Evolutionary conservation across 1,140 invertebrate species (phyloP), one percentile per base, ranked within the genome.

Genomic region (Belonocnema kinseyi): DNA sequence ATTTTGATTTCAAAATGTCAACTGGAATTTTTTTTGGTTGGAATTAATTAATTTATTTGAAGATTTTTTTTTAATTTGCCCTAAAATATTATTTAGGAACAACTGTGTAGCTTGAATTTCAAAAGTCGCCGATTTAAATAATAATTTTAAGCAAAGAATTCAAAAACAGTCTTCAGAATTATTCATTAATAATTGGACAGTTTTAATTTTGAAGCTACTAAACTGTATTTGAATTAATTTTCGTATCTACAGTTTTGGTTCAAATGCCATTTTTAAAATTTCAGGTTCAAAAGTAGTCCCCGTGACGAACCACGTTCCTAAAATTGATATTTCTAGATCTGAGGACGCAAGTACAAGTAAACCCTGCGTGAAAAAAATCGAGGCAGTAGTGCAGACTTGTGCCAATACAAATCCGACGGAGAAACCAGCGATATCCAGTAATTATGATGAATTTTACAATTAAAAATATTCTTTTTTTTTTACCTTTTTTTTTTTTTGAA

Each of bases 261-360:
- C 17, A 72, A 72, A 61, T 70, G 5, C 51, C 17, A 52, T 8
- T 53, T 13, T 51, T 11, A 16, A 79, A 21, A n/a, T 81, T 84
- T 46, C 51, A 87, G 86, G 71, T 73, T 73, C 76, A 50, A 86
- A 86, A 80, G 17, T 78, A 26, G 71, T 83, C 53, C 72, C 82
- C 13, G 40, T 83, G 56, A 76, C 82, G 2, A 82, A 80, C 52
- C 81, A 66, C 74, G 50, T 75, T 66, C 77, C 81, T 70, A 87
- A 85, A 76, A 61, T 71, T 50, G 46, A 50, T 40, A 76, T 52
- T 5, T 26, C 53, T 56, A 74, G 71, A 70, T 56, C 74, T 26
- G 82, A 82, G 10, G 73, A 77, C 74, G 52, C 26, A 56, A 85
- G 46, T 77, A 72, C 50, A 8, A 77, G 61, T 84, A 14, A 26